Base-by-base conservation (phyloP, 2,113 vertebrate genomes). In the Oryzias celebensis region DNA sequence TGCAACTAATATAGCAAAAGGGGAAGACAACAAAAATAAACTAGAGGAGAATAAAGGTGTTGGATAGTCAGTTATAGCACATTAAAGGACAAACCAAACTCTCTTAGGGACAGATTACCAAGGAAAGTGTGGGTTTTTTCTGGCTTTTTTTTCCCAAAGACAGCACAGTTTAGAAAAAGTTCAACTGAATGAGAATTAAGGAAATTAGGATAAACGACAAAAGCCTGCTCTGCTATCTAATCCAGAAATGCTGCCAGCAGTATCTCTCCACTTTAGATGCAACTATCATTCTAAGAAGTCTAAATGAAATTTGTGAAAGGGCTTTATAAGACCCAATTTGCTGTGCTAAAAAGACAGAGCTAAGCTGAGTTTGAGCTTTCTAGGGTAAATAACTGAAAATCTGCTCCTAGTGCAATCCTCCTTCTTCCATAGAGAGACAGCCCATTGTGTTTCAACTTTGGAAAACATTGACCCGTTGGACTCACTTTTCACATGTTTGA, bases 91-190 rank as follows among this genome's bases (percentile, higher is more conserved):
- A 66, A 82, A 72, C 52, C 26, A 49, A 68, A 82, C 81, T 78
- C 78, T 52, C 80, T 82, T 75, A 86, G 69, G 67, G 74, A 68
- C 60, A 83, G 75, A 88, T 84, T 78, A 84, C 65, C 63, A 77
- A 66, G 62, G 66, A 48, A 73, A 85, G 59, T 23, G 24, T 70
- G 78, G 77, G 64, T 57, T 81, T 76, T 75, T 36, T 36, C 8
- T 36, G 2, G n/a, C n/a, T 36, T 36, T 8, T 8, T 12, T 10
- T 36, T 10, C 8, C 6, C 26, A 62, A 72, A 68, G 50, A 61
- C 55, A 59, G 56, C 58, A 45, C 42, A 55, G 16, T 83, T 86
- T 73, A 87, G 87, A 87, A 69, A 45, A 47, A 80, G 75, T 77
- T 82, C 77, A 86, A 77, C 65, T 69, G 65, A 67, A 52, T 61